These are phyloP conservation scores for Hexactinellida sp. DNA, from an alignment of 37 sponge, comb jelly and placozoan species.

Conservation along the genomic window DNA sequence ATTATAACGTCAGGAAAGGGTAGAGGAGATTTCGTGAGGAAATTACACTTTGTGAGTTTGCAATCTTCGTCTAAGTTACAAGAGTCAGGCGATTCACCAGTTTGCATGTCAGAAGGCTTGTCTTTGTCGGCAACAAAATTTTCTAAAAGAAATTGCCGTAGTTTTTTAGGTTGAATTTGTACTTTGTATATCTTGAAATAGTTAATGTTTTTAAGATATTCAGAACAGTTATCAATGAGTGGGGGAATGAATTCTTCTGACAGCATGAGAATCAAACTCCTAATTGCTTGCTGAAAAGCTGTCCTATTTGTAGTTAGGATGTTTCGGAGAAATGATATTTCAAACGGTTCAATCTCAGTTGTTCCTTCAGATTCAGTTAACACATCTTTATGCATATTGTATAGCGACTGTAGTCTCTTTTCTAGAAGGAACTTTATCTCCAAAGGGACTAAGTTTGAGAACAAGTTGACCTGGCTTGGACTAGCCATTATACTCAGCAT, in stretches of 20 bases:
- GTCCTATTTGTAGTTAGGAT: neutral
- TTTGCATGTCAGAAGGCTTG: neutral
- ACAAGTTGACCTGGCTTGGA: neutral
- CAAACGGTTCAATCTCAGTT: neutral
- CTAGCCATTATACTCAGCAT: neutral
- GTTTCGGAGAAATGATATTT: neutral
- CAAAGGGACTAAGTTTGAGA: neutral
- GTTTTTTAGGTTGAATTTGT: neutral
- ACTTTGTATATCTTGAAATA: neutral
- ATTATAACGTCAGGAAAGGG: neutral
- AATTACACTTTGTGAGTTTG: neutral
- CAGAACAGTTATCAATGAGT: neutral
- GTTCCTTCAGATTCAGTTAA: neutral
- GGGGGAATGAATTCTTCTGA: constrained; percentile 3
- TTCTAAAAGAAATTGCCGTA: neutral
- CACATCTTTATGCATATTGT: neutral
- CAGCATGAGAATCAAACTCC: neutral
- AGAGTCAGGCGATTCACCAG: neutral
- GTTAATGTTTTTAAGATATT: neutral
- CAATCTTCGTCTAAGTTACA: neutral
- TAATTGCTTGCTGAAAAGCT: neutral
- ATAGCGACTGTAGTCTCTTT: neutral
- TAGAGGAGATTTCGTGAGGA: neutral
- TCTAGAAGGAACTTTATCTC: constrained; percentile 11
- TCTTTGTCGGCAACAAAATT: constrained; percentile 2